phyloP scores from a whole-genome alignment of 2,797 vertebrate genomes.

The Brachyalestes nurse region DNA sequence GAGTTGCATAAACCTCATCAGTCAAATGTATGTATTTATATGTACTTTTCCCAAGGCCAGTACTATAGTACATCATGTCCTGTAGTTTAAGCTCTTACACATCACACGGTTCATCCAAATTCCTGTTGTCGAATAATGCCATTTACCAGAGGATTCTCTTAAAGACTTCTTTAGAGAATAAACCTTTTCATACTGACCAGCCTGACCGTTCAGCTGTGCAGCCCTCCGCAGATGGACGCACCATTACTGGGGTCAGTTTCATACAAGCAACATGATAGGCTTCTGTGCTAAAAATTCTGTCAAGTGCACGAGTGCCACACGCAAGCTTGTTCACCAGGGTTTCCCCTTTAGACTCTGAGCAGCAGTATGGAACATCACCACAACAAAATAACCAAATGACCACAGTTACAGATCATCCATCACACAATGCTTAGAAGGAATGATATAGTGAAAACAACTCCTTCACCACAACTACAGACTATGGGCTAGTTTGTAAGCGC shows the following conservation, averaged over 20 bases:
- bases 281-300: slow-evolving; percentile 67
- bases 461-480: too few species aligned
- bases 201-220: neutral
- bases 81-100: neutral
- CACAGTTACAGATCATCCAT: too few species aligned
- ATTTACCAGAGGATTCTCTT: too few species aligned
- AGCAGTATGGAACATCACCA: too few species aligned
- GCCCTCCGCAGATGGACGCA: slow-evolving; percentile 36
- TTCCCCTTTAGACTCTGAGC: neutral
- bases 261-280: slow-evolving; percentile 63
- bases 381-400: neutral
- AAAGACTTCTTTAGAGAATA: neutral
- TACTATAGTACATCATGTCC: neutral
- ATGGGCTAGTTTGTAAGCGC: too few species aligned
- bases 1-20: neutral
- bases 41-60: neutral
- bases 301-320: slow-evolving; percentile 56
- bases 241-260: slow-evolving; percentile 73
- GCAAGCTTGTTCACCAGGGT: neutral
- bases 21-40: neutral
- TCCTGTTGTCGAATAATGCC: neutral
- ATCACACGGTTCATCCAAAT: neutral
- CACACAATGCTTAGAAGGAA: too few species aligned
- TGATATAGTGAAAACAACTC: too few species aligned
- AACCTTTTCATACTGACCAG: neutral